Evolutionary conservation across 2,888 invertebrate genomes (phyloP).

Genomic region (Eilema caniola): DNA sequence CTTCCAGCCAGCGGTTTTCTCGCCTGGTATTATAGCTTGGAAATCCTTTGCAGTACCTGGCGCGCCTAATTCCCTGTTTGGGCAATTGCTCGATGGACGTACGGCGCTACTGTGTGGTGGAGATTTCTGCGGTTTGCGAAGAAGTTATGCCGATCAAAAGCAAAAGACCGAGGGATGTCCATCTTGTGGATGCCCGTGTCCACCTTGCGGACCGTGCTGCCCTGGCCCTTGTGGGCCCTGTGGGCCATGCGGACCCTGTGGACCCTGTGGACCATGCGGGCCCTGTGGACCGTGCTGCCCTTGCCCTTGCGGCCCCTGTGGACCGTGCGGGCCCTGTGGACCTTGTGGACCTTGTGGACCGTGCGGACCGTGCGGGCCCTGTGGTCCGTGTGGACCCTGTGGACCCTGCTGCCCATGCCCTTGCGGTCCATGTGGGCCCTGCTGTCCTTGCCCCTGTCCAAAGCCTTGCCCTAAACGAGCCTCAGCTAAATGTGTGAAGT

Average conservation of each 20-base stretch:
- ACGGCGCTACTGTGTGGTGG: conserved; percentile 61
- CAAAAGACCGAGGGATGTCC: conserved; percentile 55
- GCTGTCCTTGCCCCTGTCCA: conserved; percentile 30
- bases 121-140: conserved; percentile 53
- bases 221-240: conserved; percentile 45
- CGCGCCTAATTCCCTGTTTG: conserved; percentile 45
- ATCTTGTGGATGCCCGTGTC: conserved; percentile 53
- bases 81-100: conserved; percentile 40
- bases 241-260: conserved; percentile 50
- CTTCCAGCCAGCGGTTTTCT: conserved; percentile 64
- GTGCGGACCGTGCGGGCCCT: conserved; percentile 55
- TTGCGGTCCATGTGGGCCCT: conserved; percentile 42
- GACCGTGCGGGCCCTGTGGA: conserved; percentile 45
- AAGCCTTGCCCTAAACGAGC: conserved; percentile 18
- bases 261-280: conserved; percentile 66
- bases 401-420: conserved; percentile 45
- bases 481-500: conserved; percentile 18
- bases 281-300: conserved; percentile 58
- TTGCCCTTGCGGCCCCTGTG: conserved; percentile 52
- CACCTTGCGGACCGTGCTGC: conserved; percentile 50
- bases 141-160: conserved; percentile 62
- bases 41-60: conserved; percentile 75
- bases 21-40: conserved; percentile 79
- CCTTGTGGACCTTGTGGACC: conserved; percentile 65
- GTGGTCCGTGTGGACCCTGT: conserved; percentile 47